Conservation (phyloP, 2,888 invertebrate genomes). For the Rosalia funebris region DNA sequence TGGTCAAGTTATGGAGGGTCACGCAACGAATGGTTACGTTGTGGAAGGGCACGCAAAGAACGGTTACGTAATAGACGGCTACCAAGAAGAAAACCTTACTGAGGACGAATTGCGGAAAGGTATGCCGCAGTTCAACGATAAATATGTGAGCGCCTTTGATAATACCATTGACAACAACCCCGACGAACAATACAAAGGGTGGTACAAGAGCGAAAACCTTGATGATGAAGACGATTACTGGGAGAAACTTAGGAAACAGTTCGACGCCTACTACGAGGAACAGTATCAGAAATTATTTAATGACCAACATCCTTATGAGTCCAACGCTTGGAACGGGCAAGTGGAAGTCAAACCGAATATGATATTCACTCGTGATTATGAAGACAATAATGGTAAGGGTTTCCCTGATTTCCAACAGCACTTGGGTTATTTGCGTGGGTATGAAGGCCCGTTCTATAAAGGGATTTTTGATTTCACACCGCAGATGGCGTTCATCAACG, state of each 20-base stretch:
- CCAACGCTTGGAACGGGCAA: background rate
- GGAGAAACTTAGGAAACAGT: background rate
- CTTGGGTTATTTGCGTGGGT: background rate
- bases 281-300: background rate
- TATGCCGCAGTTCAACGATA: background rate
- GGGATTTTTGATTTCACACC: too few species aligned
- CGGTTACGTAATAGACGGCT: background rate
- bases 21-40: background rate
- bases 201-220: background rate
- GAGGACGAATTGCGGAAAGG: background rate
- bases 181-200: background rate
- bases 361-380: too few species aligned
- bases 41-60: background rate
- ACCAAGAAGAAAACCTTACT: background rate
- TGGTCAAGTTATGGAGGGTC: background rate
- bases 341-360: background rate
- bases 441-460: background rate
- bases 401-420: background rate
- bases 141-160: background rate
- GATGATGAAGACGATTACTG: background rate
- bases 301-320: background rate
- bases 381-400: background rate
- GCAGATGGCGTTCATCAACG: background rate
- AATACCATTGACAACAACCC: background rate
- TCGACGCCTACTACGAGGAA: constrained; percentile 5